Evolutionary conservation across 1,140 invertebrate species (phyloP).

Genomic region (Drosophila ironensis): DNA sequence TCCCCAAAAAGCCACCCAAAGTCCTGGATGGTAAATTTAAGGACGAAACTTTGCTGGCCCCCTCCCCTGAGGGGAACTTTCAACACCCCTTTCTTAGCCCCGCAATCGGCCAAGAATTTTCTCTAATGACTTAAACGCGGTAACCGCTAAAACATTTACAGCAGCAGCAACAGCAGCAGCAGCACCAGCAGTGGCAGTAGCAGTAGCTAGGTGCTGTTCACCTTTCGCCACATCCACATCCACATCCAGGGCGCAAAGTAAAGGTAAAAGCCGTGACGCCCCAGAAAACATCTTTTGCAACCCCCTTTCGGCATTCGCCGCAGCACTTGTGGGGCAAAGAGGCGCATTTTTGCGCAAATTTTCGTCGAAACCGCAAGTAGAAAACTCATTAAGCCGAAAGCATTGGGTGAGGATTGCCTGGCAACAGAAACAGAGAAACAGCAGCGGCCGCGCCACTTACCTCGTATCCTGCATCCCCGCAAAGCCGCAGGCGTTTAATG

Average conservation of each 20-base stretch:
- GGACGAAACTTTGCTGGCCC: background rate
- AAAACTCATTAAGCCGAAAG: constrained; percentile 74
- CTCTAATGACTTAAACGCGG: constrained; percentile 77
- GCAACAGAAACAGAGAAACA: too few species aligned
- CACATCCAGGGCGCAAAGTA: background rate
- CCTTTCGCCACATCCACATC: background rate
- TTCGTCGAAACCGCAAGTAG: constrained; percentile 69
- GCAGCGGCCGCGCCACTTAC: background rate
- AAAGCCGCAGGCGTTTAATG: too few species aligned
- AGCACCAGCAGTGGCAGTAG: too few species aligned
- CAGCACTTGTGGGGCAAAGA: constrained; percentile 52
- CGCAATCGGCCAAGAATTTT: constrained; percentile 67
- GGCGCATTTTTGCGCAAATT: constrained; percentile 72
- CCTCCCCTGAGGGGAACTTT: background rate
- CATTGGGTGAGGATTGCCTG: constrained; percentile 34
- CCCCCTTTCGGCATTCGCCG: background rate
- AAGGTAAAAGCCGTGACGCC: constrained; percentile 30
- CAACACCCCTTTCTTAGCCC: constrained; percentile 28
- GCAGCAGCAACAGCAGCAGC: constrained; percentile 2
- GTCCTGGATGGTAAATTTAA: background rate
- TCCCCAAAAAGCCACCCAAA: background rate
- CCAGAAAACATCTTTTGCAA: background rate
- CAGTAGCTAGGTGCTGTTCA: constrained; percentile 24
- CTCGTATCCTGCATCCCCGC: background rate
- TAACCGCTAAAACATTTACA: constrained; percentile 78